Evolutionary conservation across 2,888 invertebrate genomes (phyloP).

Genomic region (Erebia aethiops): DNA sequence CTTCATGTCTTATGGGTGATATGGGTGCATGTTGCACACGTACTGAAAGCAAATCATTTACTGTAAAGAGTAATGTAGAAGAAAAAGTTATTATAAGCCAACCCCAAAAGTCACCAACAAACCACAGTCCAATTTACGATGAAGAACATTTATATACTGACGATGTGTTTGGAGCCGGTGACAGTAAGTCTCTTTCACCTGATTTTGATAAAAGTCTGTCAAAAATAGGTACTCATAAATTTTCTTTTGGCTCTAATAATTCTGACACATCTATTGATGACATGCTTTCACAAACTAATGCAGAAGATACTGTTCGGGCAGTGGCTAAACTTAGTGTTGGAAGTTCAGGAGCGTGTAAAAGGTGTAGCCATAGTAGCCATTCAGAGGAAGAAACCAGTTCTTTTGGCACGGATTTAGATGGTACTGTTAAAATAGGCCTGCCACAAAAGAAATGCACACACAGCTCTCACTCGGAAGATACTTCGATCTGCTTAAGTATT

Average conservation of each 20-base stretch:
- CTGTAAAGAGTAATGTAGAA: conserved; percentile 63
- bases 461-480: conserved; percentile 93
- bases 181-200: conserved; percentile 83
- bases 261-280: conserved; percentile 86
- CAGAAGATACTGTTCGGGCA: conserved; percentile 82
- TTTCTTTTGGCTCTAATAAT: conserved; percentile 84
- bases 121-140: conserved; percentile 83
- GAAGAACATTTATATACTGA: conserved; percentile 83
- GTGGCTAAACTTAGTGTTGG: conserved; percentile 76
- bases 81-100: conserved; percentile 84
- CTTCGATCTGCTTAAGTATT: conserved; percentile 92
- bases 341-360: conserved; percentile 81
- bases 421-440: conserved; percentile 90
- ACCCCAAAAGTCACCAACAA: conserved; percentile 84
- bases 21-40: conserved; percentile 75
- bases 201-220: conserved; percentile 79
- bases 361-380: conserved; percentile 87
- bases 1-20: conserved; percentile 74
- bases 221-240: conserved; percentile 69
- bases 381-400: conserved; percentile 90
- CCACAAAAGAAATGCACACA: conserved; percentile 92
- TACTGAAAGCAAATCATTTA: conserved; percentile 68
- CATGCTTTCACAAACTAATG: conserved; percentile 82
- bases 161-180: conserved; percentile 84
- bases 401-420: conserved; percentile 90